Conservation (phyloP, 2,113 vertebrate species). For the Triplophysa tibetana region DNA sequence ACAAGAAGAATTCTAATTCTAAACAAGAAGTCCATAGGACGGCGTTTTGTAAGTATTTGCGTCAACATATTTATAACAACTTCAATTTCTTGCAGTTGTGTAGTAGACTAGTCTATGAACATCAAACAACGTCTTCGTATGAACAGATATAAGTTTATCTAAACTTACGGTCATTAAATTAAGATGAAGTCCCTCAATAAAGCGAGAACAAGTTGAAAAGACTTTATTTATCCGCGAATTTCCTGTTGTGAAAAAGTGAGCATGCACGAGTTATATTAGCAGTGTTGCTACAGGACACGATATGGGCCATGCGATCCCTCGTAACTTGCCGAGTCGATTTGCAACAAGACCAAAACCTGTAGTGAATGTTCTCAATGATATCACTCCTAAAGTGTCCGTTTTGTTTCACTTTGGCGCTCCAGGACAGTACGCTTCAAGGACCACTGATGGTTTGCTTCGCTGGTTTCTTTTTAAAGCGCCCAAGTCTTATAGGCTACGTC, state of each 20-base stretch:
- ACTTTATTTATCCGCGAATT: constrained; percentile 2
- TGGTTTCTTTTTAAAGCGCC: constrained; percentile 54
- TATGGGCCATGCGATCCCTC: background rate
- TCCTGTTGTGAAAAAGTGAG: background rate
- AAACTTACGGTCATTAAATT: background rate
- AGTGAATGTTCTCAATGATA: constrained; percentile 6
- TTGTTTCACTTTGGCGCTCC: constrained; percentile 31
- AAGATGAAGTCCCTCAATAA: background rate
- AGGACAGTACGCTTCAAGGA: constrained; percentile 20
- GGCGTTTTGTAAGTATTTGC: background rate
- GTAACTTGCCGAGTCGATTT: background rate
- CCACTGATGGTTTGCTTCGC: constrained; percentile 49
- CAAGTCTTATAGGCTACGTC: constrained; percentile 34
- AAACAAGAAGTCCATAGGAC: background rate
- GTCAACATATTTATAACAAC: background rate
- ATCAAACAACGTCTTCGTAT: background rate
- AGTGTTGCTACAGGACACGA: background rate
- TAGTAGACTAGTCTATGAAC: background rate
- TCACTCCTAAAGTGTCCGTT: constrained; percentile 3
- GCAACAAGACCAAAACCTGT: constrained; percentile 2
- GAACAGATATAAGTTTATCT: background rate
- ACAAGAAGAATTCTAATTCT: background rate
- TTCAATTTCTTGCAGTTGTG: background rate
- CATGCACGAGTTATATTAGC: background rate
- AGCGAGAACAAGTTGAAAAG: background rate